Base-by-base conservation (phyloP, 2,797 vertebrate genomes). In the Basileuterus tristriatus region DNA sequence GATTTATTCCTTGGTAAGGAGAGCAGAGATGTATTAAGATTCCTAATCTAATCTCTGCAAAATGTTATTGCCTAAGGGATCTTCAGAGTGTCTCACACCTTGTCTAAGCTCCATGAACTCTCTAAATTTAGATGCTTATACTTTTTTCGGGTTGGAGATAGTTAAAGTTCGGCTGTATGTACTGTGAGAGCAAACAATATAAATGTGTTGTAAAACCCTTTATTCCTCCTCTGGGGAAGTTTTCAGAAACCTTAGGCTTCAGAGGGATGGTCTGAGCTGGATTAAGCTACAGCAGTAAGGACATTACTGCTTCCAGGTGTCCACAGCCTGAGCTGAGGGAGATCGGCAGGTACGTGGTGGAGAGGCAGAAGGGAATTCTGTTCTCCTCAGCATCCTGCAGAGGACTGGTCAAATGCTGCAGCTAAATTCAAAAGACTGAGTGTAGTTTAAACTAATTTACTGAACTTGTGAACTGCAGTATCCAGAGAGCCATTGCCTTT, bases 401-500 rank as follows among this genome's bases (percentile, higher is more conserved):
- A 87, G 70, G 39, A 26, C 43, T 55, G 43, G 24, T 78, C 88
- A 82, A 93, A 76, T 4, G 2, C 69, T 64, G 65, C 58, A 71
- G 39, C 72, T 92, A 80, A 92, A 89, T 93, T 60, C 41, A 68
- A 17, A 44, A 71, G 32, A 6, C 56, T 29, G 44, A 77, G 24
- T 4, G 5, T 14, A 83, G 47, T 55, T 80, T 74, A 50, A 77
- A 80, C 21, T 58, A 74, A 46, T 39, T 34, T 32, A 64, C 53
- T 67, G 52, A 93, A 78, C 39, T 87, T 71, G 53, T 71, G 76
- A 91, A 77, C 85, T 91, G 36, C 34, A 53, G 30, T n/a, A 41
- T 68, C 76, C 76, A 46, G 87, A 94, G 65, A 91, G 72, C 36
- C 15, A 4, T 44, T 81, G 46, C 15, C 26, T 32, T 76, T 74